A percentile compares a stretch with the other conserved stretches of the same genome.
Conservation (phyloP, 2,797 vertebrate genomes). For the Monodelphis domestica region DNA sequence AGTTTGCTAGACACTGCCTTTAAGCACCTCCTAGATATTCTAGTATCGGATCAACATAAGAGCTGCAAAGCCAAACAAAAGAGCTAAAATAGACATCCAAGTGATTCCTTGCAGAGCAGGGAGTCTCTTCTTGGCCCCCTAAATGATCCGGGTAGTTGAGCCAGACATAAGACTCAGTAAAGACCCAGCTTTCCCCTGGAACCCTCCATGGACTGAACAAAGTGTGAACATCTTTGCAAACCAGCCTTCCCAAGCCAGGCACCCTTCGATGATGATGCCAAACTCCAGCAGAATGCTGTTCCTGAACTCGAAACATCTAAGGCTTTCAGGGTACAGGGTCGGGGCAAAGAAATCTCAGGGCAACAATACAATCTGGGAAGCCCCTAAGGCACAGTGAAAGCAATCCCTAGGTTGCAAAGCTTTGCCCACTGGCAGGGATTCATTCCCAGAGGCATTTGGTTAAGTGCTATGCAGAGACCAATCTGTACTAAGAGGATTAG, state of each 20-base stretch:
- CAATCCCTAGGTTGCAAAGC: conserved; percentile 60
- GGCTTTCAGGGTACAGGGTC: not conserved
- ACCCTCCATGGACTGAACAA: not conserved
- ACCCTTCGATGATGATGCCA: not conserved
- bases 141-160: not conserved
- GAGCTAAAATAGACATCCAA: not conserved
- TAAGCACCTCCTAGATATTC: not conserved
- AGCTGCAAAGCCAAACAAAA: conserved; percentile 1
- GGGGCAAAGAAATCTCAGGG: not conserved
- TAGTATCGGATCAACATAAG: not conserved
- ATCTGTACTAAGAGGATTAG: conserved; percentile 85
- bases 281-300: not conserved
- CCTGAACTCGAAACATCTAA: not conserved
- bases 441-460: conserved; percentile 72
- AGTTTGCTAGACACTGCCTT: not conserved
- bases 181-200: not conserved
- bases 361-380: not conserved
- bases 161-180: not conserved
- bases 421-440: conserved; percentile 67
- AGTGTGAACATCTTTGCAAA: not conserved
- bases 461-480: conserved; percentile 75
- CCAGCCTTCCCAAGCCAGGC: not conserved
- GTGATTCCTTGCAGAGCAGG: too few relatives aligned
- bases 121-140: too few relatives aligned
- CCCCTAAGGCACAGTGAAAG: not conserved